Conservation (phyloP, 2,888 invertebrate species). For the Drosophila dives region DNA sequence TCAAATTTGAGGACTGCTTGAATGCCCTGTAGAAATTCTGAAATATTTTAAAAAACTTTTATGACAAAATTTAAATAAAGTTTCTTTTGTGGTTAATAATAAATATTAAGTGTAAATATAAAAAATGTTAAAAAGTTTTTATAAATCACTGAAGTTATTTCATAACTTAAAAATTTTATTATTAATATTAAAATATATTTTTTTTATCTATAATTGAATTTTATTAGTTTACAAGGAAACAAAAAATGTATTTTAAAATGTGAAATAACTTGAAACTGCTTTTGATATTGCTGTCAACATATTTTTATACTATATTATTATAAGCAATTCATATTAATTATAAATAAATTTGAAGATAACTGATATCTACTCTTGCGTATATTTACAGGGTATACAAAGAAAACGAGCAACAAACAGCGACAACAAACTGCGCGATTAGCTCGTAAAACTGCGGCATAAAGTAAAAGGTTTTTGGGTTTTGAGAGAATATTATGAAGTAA, state of each 20-base stretch:
- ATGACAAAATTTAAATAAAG: fast-evolving
- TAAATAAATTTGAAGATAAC: background rate
- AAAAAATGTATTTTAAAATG: too few species aligned
- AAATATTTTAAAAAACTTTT: background rate
- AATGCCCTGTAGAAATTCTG: conserved; percentile 13
- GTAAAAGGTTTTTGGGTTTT: conserved; percentile 65
- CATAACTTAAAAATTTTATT: background rate
- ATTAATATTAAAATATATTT: background rate
- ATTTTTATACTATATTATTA: background rate
- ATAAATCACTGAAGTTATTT: background rate
- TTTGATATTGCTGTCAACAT: background rate
- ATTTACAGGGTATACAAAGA: conserved; percentile 34
- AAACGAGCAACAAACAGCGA: conserved; percentile 14
- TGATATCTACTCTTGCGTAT: too few species aligned
- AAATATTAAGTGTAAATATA: background rate
- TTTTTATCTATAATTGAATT: too few species aligned
- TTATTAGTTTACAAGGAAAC: too few species aligned
- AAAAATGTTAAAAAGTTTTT: background rate
- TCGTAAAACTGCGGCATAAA: conserved; percentile 61
- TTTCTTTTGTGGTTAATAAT: background rate
- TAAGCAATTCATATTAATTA: background rate
- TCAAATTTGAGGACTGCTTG: background rate
- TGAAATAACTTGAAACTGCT: background rate
- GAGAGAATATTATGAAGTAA: conserved; percentile 55
- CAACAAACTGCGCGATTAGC: conserved; percentile 60